Conservation (phyloP, 37 sponge, comb jelly and placozoan species). For the Hexactinellida sp. region DNA sequence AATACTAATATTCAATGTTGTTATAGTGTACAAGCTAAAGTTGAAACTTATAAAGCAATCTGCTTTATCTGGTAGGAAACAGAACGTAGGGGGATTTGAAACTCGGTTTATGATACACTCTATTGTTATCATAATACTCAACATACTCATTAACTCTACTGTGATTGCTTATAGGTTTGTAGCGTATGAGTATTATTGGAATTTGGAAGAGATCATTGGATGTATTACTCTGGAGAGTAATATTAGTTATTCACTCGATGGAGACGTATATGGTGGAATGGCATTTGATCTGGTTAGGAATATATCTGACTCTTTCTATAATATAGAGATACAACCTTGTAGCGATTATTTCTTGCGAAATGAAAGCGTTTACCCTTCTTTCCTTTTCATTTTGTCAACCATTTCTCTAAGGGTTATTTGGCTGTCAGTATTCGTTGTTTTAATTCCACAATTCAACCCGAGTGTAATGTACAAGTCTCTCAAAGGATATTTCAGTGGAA, state of each 20-base stretch:
- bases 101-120: not conserved
- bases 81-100: not conserved
- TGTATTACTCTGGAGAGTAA: not conserved
- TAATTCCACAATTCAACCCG: not conserved
- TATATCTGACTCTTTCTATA: not conserved
- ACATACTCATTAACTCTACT: not conserved
- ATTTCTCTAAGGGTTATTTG: not conserved
- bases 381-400: not conserved
- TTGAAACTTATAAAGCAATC: not conserved
- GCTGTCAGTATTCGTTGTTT: not conserved
- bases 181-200: not conserved
- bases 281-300: not conserved
- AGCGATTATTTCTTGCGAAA: not conserved
- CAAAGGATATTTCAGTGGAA: not conserved
- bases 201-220: slow-evolving; percentile 8
- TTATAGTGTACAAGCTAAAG: not conserved
- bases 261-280: not conserved
- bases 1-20: not conserved
- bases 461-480: not conserved
- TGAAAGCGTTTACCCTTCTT: not conserved
- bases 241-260: not conserved
- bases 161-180: not conserved
- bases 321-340: not conserved
- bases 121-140: not conserved
- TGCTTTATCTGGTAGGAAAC: not conserved